Evolutionary conservation across 2,888 invertebrate species (phyloP).

Genomic region (Antitype chi): DNA sequence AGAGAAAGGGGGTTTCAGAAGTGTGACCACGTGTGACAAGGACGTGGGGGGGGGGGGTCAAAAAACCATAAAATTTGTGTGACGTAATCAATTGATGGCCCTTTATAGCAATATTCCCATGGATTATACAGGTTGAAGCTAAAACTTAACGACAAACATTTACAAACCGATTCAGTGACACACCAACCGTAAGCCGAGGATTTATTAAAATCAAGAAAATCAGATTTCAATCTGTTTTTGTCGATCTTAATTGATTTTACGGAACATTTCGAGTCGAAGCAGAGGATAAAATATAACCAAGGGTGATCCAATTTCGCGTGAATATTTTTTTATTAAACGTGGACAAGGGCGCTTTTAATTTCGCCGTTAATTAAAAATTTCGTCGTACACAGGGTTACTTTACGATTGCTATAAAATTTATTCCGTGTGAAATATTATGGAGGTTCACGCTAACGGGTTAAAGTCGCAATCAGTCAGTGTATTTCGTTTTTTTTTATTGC

Average conservation of each 20-base stretch:
- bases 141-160: constrained; percentile 34
- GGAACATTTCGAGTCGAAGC: constrained; percentile 42
- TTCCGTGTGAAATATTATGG: constrained; percentile 52
- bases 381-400: constrained; percentile 70
- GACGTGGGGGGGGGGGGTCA: too few species aligned
- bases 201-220: constrained; percentile 49
- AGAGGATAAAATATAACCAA: constrained; percentile 59
- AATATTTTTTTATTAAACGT: constrained; percentile 65
- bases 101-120: constrained; percentile 34
- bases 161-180: constrained; percentile 22
- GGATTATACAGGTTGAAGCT: constrained; percentile 46
- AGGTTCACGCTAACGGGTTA: constrained; percentile 13
- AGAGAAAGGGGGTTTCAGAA: too few species aligned
- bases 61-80: too few species aligned
- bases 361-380: constrained; percentile 79
- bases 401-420: constrained; percentile 72
- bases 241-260: constrained; percentile 62
- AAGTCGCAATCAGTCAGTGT: constrained; percentile 48
- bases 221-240: constrained; percentile 47
- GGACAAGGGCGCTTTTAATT: constrained; percentile 69
- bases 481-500: constrained; percentile 41
- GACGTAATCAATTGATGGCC: too few species aligned
- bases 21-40: too few species aligned
- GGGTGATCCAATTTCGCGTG: constrained; percentile 67
- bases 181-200: constrained; percentile 21